phyloP scores from a whole-genome alignment of 2,797 vertebrate genomes.

The Huso huso region DNA sequence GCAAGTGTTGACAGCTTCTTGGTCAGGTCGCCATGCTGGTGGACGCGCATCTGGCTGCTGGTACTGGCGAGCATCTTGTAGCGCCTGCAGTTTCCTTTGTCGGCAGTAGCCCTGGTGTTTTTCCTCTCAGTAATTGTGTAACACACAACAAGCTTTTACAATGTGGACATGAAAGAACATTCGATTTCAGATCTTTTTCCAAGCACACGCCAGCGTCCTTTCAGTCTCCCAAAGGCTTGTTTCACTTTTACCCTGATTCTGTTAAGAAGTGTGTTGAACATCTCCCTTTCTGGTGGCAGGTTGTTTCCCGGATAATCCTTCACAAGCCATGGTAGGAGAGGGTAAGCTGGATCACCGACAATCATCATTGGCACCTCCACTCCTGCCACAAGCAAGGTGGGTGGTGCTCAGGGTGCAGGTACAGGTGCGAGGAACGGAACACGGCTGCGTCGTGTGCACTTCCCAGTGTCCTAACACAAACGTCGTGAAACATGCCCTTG shows the following conservation, averaged over 20 bases:
- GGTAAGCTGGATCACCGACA: constrained; percentile 16
- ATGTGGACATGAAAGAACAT: too few relatives aligned
- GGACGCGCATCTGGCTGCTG: too few relatives aligned
- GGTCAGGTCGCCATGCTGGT: too few relatives aligned
- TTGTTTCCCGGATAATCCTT: constrained; percentile 15
- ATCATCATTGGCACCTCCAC: constrained; percentile 19
- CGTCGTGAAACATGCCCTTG: constrained; percentile 4
- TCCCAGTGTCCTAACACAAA: constrained; percentile 16
- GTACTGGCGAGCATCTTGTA: too few relatives aligned
- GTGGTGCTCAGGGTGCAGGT: constrained; percentile 13
- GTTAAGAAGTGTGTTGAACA: constrained; percentile 11
- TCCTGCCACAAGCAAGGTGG: constrained; percentile 10
- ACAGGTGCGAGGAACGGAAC: constrained; percentile 9
- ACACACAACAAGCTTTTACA: too few relatives aligned
- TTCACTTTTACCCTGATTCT: constrained; percentile 12
- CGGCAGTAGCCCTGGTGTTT: too few relatives aligned
- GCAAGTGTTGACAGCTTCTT: too few relatives aligned
- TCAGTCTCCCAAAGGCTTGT: not conserved
- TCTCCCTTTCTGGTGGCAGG: constrained; percentile 10
- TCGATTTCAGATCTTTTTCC: too few relatives aligned
- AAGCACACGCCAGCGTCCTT: too few relatives aligned
- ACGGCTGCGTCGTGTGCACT: constrained; percentile 15
- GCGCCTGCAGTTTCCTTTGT: too few relatives aligned
- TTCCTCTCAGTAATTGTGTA: too few relatives aligned
- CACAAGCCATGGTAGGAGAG: constrained; percentile 15